phyloP scores from a whole-genome alignment of 1,140 invertebrate species.

The Cydia splendana region DNA sequence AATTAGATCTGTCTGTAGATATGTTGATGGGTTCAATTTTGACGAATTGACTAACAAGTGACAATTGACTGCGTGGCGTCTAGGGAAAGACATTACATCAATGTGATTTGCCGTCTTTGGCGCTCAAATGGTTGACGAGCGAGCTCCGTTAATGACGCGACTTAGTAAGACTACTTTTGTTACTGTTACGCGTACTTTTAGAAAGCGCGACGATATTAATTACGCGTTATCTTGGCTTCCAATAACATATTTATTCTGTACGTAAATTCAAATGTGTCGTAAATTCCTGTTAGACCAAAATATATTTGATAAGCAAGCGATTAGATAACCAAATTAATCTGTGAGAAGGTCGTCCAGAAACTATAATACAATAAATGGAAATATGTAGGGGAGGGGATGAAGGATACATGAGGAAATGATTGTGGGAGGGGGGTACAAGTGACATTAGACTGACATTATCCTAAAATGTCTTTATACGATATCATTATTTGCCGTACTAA shows the following conservation, averaged over 20 bases:
- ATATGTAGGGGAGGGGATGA: neutral
- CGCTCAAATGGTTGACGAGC: neutral
- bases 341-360: neutral
- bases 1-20: too few relatives aligned
- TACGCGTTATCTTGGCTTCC: constrained; percentile 16
- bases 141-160: neutral
- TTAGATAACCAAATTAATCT: constrained; percentile 30
- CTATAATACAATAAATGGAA: constrained; percentile 3
- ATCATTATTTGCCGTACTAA: constrained; percentile 28
- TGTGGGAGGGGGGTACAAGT: neutral
- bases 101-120: neutral
- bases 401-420: constrained; percentile 26
- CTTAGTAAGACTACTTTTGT: neutral
- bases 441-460: neutral
- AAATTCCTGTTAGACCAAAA: neutral
- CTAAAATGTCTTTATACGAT: constrained; percentile 13
- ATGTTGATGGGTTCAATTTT: too few relatives aligned
- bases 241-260: constrained; percentile 18
- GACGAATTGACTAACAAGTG: neutral
- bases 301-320: constrained; percentile 12
- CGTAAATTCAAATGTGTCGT: constrained; percentile 10
- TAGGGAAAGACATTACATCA: neutral
- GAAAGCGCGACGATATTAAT: constrained; percentile 30
- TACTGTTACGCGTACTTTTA: constrained; percentile 13
- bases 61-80: neutral